A percentile compares a stretch with the other conserved stretches of the same genome.
phyloP scores from a whole-genome alignment of 2,113 vertebrate species.

The Dipodomys stephensi region DNA sequence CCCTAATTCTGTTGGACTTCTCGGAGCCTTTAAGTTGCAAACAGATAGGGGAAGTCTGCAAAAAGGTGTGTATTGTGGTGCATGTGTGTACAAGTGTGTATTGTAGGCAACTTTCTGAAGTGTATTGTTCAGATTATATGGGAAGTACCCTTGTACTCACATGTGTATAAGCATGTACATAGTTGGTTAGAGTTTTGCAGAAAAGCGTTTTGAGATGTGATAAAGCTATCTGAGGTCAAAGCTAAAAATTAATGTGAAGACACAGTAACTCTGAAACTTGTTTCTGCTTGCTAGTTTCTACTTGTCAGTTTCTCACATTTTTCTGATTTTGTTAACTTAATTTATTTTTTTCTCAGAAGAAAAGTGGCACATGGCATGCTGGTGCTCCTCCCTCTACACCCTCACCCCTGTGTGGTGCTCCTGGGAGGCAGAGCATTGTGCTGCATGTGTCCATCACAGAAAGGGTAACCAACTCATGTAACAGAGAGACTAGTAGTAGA shows the following conservation, averaged over 20 bases:
- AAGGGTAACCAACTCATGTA: not conserved
- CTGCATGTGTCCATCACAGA: not conserved
- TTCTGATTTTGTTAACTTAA: conserved; percentile 63
- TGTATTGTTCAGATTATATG: not conserved
- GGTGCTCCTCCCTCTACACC: not conserved
- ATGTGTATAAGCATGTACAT: not conserved
- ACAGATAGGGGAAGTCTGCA: not conserved
- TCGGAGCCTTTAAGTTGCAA: not conserved
- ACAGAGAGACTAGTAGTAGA: not conserved
- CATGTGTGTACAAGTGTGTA: not conserved
- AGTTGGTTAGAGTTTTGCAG: not conserved
- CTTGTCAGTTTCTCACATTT: conserved; percentile 75
- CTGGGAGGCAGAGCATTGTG: not conserved
- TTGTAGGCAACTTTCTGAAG: not conserved
- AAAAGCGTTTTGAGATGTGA: conserved; percentile 34
- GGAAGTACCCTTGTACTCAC: fast-evolving
- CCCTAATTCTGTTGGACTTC: not conserved
- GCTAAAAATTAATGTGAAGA: conserved; percentile 23
- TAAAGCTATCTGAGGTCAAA: conserved; percentile 70
- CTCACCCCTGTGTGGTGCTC: not conserved
- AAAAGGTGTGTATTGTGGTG: not conserved
- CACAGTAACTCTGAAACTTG: conserved; percentile 59
- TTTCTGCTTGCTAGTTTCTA: conserved; percentile 60
- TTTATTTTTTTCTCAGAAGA: conserved; percentile 74
- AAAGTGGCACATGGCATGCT: conserved; percentile 68